Percentiles rank a stretch among this genome's conserved stretches.
Evolutionary conservation across 2,888 invertebrate genomes (phyloP).

Genomic region (Papilio demoleus): DNA sequence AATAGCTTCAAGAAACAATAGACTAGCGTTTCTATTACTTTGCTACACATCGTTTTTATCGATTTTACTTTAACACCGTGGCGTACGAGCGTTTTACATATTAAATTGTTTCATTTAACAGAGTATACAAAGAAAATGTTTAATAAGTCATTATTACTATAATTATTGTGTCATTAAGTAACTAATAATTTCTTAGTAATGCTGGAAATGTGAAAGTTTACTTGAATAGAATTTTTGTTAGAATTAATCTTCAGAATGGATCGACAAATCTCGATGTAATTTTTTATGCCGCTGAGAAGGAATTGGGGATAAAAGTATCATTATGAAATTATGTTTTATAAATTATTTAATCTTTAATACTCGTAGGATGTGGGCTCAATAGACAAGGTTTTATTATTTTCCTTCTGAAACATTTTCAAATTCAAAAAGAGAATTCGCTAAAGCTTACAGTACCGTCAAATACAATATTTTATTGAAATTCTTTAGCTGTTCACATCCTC

Average conservation of each 20-base stretch:
- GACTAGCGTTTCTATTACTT: constrained; percentile 52
- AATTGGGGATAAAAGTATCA: not conserved
- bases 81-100: not conserved
- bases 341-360: not conserved
- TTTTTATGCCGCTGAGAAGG: too few relatives aligned
- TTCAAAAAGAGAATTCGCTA: constrained; percentile 24
- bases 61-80: constrained; percentile 10
- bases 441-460: constrained; percentile 14
- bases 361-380: not conserved
- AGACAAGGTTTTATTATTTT: not conserved
- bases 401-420: constrained; percentile 2
- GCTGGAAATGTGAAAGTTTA: too few relatives aligned
- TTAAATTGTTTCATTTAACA: not conserved
- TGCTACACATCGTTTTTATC: constrained; percentile 27
- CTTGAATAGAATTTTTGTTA: too few relatives aligned
- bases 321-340: not conserved
- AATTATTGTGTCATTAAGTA: too few relatives aligned
- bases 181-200: too few relatives aligned
- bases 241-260: too few relatives aligned
- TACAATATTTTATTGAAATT: constrained; percentile 38
- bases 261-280: too few relatives aligned
- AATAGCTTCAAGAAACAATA: constrained; percentile 47
- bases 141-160: too few relatives aligned
- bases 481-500: constrained; percentile 27
- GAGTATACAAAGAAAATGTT: too few relatives aligned